phyloP scores from a whole-genome alignment of 37 sponge, comb jelly and placozoan species.

The Aplysina aerophoba region DNA sequence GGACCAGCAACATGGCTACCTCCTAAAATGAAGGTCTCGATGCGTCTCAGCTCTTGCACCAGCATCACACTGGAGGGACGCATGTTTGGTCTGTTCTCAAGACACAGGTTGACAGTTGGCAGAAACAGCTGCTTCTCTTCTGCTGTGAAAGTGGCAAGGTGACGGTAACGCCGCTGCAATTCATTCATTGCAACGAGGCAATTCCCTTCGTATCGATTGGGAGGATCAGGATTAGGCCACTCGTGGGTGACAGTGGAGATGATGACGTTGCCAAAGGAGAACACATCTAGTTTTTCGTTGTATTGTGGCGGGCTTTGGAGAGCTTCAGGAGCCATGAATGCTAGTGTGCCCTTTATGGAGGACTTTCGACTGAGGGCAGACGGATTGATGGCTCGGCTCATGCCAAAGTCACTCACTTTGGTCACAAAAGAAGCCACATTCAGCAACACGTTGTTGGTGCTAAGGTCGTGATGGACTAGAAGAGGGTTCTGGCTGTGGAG shows the following conservation, averaged over 20 bases:
- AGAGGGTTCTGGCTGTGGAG: background rate
- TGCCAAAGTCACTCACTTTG: background rate
- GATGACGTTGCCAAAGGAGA: constrained; percentile 2
- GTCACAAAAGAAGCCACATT: background rate
- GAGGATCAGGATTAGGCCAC: background rate
- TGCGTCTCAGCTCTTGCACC: background rate
- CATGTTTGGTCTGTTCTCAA: background rate
- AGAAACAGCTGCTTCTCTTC: background rate
- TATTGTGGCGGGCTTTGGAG: background rate
- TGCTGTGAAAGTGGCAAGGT: background rate
- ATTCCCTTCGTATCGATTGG: background rate
- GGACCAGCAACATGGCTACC: too few species aligned
- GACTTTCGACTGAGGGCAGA: background rate
- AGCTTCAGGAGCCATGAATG: background rate
- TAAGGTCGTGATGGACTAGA: background rate
- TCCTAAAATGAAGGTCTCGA: too few species aligned
- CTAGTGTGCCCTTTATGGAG: background rate
- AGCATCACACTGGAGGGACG: background rate
- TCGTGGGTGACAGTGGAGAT: background rate
- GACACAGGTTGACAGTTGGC: background rate
- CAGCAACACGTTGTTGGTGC: background rate
- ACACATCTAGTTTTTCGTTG: background rate
- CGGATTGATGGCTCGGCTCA: background rate
- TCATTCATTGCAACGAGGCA: background rate
- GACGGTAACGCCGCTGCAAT: background rate